Evolutionary conservation across 2,888 invertebrate genomes (phyloP), one percentile per base, ranked within the genome.

Genomic region (Idaea straminata): DNA sequence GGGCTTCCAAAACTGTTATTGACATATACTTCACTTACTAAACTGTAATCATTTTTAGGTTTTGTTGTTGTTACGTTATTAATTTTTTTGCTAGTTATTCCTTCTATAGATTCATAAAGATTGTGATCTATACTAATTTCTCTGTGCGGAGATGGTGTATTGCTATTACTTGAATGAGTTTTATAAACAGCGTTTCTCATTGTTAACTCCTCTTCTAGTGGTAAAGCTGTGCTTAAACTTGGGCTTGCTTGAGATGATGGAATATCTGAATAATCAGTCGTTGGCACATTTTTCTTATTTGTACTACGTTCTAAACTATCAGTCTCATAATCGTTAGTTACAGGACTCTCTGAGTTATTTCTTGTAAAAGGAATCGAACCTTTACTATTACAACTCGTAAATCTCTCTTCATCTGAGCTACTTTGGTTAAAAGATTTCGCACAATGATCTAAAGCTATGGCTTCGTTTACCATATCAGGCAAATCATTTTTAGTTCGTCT

Each of bases 11-110:
- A 95, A 76, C 95, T 94, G 76, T 96, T 96, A 79, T 96, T 96
- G 0, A 96, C 96, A 77, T 96, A 96, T 0, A 96, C 96, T 86
- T 96, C 96, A 77, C 95, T 96, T 4, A 96, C 96, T 73, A 96
- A 87, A 74, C 95, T 95, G 73, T 96, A 96, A 62, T 94, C 94
- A 4, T 93, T 94, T 16, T 59, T 70, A 59, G 73, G 63, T 62
- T 79, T 79, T 5, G 66, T 70, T n/a, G 15, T 15, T n/a, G 16
- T 13, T 59, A 4, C 34, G 13, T 59, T 59, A 10, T 16, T 25
- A 47, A 70, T 70, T 65, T 80, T 80, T 69, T 69, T 69, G 36
- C 67, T 70, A 64, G 80, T 82, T 64, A 83, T 81, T 64, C 81
- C 76, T 15, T 78, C 85, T 70, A 89, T 84, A 35, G 81, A 87